Percentiles rank a stretch among this genome's conserved stretches.
These are phyloP conservation scores for Macrophya annulata DNA, from an alignment of 2,888 invertebrate genomes.

Conservation along the genomic window DNA sequence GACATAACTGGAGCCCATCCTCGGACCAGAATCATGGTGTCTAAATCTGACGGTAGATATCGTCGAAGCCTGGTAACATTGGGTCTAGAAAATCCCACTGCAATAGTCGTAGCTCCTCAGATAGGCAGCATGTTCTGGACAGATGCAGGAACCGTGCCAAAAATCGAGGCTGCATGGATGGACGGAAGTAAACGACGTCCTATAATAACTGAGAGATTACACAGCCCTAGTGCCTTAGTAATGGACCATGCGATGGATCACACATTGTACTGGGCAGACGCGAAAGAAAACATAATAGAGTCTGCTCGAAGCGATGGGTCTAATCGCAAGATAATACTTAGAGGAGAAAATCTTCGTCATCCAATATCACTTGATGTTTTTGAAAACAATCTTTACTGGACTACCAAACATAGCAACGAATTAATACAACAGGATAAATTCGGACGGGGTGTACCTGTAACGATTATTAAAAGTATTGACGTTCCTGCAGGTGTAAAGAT, in stretches of 20 bases:
- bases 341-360: conserved; percentile 88
- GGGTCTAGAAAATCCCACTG: conserved; percentile 92
- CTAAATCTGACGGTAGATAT: conserved; percentile 94
- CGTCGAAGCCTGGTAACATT: conserved; percentile 89
- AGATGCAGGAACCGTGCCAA: conserved; percentile 94
- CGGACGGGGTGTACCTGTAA: conserved; percentile 94
- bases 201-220: conserved; percentile 90
- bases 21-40: conserved; percentile 91
- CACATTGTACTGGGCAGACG: conserved; percentile 97
- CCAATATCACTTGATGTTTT: conserved; percentile 96
- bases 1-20: conserved; percentile 89
- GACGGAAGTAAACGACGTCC: conserved; percentile 94
- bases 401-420: conserved; percentile 94
- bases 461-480: conserved; percentile 90
- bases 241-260: conserved; percentile 96
- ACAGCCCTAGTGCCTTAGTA: conserved; percentile 93
- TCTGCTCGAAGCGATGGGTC: conserved; percentile 92
- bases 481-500: conserved; percentile 94
- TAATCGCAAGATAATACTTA: conserved; percentile 86
- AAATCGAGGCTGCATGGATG: conserved; percentile 98
- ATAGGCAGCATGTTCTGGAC: conserved; percentile 96
- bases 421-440: conserved; percentile 97
- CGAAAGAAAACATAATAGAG: conserved; percentile 95
- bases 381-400: conserved; percentile 96
- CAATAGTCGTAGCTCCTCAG: conserved; percentile 93